Base-by-base conservation (phyloP, 2,888 invertebrate genomes). In the Beris morrisii region DNA sequence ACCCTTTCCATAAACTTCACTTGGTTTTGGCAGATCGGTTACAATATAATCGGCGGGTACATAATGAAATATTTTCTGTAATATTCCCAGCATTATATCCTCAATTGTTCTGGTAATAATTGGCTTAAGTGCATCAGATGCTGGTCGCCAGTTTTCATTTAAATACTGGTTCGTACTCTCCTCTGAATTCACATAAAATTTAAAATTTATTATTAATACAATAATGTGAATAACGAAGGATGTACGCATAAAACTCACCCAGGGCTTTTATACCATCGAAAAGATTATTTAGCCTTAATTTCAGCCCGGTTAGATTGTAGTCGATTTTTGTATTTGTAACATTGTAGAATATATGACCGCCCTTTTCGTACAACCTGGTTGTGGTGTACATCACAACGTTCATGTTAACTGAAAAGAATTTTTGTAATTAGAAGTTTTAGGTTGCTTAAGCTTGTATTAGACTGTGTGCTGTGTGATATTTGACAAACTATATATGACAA, bases 141-240 rank as follows among this genome's bases (percentile, higher is more conserved):
- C 86, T 50, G 87, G 85, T 31, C 85, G 82, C 89, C 89, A 89
- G 75, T 88, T 88, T 12, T 86, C 85, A 75, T 89, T 89, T 69
- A 89, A 80, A 71, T 89, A 86, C 6, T 83, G 83, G 73, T 89
- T 88, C 3, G 88, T 87, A 71, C 86, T 85, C 53, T 87, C 86
- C 83, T 88, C 88, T 87, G 82, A 70, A 83, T 76, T 66, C 30
- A 48, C 59, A 56, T 68, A 67, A 52, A 9, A 46, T 43, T 22
- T 43, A 45, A 32, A 30, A 15, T 28, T 54, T 32, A 56, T 32
- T 32, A 32, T 31, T 31, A 32, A 4, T 1, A 7, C n/a, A 58
- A 7, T 7, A 58, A 22, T 52, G 13, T 15, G 15, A 50, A 11
- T 3, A 50, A 0, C 50, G 11, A 48, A 9, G 13, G 4, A 50